Percentiles rank a stretch among this genome's conserved stretches.
Conservation (phyloP, 2,888 invertebrate genomes). For the Halictus ligatus region DNA sequence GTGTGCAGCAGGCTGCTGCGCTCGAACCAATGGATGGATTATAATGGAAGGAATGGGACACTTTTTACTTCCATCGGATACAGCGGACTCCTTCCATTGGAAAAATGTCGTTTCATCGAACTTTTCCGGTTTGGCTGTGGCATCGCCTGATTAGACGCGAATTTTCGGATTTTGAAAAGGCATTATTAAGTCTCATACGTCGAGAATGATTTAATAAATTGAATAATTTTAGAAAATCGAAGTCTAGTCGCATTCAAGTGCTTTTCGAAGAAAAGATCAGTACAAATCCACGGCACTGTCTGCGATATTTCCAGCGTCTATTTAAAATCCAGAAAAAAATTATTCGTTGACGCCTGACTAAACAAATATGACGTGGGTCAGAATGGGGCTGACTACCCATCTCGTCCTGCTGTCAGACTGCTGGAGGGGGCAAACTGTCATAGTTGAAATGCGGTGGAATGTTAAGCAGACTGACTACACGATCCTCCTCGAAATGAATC, state of each 20-base stretch:
- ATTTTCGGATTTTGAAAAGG: background rate
- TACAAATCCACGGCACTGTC: background rate
- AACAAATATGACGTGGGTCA: background rate
- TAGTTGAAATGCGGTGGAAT: constrained; percentile 63
- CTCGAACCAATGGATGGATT: background rate
- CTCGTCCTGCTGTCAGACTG: background rate
- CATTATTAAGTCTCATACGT: background rate
- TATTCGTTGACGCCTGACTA: background rate
- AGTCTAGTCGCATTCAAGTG: no score
- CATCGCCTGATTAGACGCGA: background rate
- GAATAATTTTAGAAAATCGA: no score
- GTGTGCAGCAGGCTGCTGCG: background rate
- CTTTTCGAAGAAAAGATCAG: background rate
- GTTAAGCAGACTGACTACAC: constrained; percentile 54
- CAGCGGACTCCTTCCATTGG: background rate
- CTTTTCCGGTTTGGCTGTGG: background rate
- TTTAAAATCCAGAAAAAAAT: background rate
- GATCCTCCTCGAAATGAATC: constrained; percentile 51
- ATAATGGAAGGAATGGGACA: background rate
- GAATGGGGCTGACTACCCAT: background rate
- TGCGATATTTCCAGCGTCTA: background rate
- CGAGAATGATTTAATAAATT: background rate
- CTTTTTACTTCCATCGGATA: background rate
- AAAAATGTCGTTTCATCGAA: background rate
- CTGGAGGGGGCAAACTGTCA: constrained; percentile 68